Evolutionary conservation across 2,113 vertebrate genomes (phyloP), one percentile per base, ranked within the genome.

Genomic region (Odobenus rosmarus): DNA sequence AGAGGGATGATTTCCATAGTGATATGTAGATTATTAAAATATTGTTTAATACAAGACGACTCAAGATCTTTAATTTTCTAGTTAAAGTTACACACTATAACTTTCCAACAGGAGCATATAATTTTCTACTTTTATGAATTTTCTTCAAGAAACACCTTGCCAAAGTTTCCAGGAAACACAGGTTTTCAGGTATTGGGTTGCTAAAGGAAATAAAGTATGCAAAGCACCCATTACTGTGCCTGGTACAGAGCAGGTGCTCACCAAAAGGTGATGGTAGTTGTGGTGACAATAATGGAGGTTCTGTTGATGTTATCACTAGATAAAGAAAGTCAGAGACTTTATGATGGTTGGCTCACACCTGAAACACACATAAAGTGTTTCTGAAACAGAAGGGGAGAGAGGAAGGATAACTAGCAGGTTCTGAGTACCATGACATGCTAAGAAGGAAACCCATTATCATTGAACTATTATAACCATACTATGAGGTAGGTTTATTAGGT

Each of bases 31-130:
- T 79, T 76, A 69, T 51, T 69, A 31, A 95, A 93, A 95, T 8
- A 57, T 5, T 81, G 55, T 69, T 84, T 90, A 87, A 84, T 71
- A 57, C 4, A 80, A 84, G 14, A 57, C 53, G 88, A 86, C 33
- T 64, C 16, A 36, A 90, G 79, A n/a, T 33, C 21, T 87, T 90
- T 80, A 88, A 51, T 93, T 90, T 96, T 97, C 96, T 93, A 86
- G 53, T 83, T 82, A 92, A 81, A 55, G 10, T 81, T 76, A 85
- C 42, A 95, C 23, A 72, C 46, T 42, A 71, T 59, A 59, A 42
- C 18, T 85, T 96, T 84, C 19, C 19, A 76, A 84, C 1, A 10
- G 28, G 16, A 90, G 12, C 19, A 87, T 79, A 87, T 28, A 81
- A 81, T 55, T 93, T 84, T 91, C 16, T 76, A 79, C 18, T 69